Conservation (phyloP, 2,113 vertebrate species). For the Sus scrofa region DNA sequence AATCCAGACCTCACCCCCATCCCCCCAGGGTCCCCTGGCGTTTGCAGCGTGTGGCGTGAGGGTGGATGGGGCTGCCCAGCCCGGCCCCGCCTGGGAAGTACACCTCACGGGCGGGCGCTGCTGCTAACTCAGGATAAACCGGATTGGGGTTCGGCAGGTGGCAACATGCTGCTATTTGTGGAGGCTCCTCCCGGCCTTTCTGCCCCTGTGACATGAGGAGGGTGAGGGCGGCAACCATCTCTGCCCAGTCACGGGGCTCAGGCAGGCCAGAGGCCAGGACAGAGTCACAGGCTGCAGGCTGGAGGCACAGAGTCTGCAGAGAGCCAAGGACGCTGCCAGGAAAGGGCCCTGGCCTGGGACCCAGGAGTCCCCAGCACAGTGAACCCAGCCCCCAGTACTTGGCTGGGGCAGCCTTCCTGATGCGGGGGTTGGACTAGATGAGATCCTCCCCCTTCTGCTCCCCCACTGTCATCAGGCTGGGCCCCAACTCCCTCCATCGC, state of each 20-base stretch:
- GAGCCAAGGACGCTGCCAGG: neutral
- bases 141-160: slow-evolving; percentile 58
- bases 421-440: neutral
- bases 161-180: slow-evolving; percentile 68
- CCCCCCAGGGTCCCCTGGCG: neutral
- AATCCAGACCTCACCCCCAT: neutral
- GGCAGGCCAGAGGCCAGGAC: neutral
- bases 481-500: neutral
- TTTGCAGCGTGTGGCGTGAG: slow-evolving; percentile 27
- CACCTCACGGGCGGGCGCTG: neutral
- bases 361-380: neutral
- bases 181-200: slow-evolving; percentile 49
- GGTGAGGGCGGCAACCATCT: neutral
- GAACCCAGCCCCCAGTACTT: rapidly evolving
- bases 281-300: neutral
- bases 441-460: neutral
- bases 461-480: neutral
- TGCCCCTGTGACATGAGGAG: slow-evolving; percentile 9
- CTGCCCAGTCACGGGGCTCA: neutral
- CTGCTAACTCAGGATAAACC: slow-evolving; percentile 80
- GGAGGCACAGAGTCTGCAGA: neutral
- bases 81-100: neutral
- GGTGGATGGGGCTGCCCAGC: slow-evolving; percentile 25
- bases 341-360: neutral
- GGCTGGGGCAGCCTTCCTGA: neutral